Conservation (phyloP, 2,888 invertebrate genomes). For the Archips xylosteana region DNA sequence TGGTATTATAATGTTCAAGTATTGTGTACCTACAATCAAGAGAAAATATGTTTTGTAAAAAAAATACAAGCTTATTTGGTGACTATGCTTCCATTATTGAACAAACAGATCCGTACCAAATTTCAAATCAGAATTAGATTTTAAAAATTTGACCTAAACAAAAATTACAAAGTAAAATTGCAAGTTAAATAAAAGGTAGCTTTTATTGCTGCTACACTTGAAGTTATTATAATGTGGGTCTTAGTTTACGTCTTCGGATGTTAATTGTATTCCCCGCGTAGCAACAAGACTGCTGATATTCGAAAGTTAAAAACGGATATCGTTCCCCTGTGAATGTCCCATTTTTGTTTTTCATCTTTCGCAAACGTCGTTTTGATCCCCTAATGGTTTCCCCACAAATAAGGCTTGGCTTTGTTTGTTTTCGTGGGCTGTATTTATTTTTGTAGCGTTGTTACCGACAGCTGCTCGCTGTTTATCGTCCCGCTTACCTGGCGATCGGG, state of each 20-base stretch:
- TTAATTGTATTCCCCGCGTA: neutral
- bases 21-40: no score
- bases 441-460: slow-evolving; percentile 69
- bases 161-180: no score
- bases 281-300: neutral
- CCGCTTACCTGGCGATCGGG: slow-evolving; percentile 65
- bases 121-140: no score
- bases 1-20: no score
- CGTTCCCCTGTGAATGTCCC: slow-evolving; percentile 51
- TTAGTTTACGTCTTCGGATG: neutral
- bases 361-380: slow-evolving; percentile 67
- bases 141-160: no score
- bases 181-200: no score
- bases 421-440: slow-evolving; percentile 74
- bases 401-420: slow-evolving; percentile 75
- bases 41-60: no score
- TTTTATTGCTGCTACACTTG: no score
- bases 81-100: no score
- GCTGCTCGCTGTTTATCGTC: slow-evolving; percentile 73
- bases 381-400: slow-evolving; percentile 77
- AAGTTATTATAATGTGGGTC: neutral
- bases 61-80: no score
- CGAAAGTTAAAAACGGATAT: slow-evolving; percentile 16
- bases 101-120: no score
- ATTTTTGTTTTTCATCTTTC: slow-evolving; percentile 65